phyloP scores from a whole-genome alignment of 64 coral and sea anemone genomes.

The Orbicella faveolata region DNA sequence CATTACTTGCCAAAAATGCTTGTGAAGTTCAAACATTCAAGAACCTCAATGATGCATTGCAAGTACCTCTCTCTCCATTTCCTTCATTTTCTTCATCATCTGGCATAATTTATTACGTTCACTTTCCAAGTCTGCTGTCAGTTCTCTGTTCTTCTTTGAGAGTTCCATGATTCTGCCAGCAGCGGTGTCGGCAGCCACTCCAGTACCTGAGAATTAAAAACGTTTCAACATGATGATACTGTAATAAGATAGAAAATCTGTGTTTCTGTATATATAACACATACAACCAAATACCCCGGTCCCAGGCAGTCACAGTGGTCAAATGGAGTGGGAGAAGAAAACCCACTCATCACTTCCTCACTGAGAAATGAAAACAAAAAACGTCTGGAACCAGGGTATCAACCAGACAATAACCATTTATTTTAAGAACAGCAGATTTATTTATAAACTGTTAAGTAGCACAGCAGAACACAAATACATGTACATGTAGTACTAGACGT shows the following conservation, averaged over 20 bases:
- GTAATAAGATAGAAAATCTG: not conserved
- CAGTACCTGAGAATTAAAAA: constrained; percentile 38
- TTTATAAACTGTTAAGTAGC: no score
- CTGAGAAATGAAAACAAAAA: not conserved
- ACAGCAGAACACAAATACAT: no score
- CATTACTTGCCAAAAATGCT: no score
- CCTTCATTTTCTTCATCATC: constrained; percentile 44
- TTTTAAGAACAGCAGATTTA: no score
- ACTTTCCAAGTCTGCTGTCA: constrained; percentile 58
- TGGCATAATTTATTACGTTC: constrained; percentile 58
- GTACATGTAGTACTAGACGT: no score
- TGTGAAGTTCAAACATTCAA: no score
- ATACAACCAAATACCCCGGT: not conserved
- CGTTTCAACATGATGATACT: not conserved
- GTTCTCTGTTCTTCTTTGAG: constrained; percentile 64
- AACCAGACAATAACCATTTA: no score
- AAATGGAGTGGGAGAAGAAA: no score
- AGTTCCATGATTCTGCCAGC: constrained; percentile 70
- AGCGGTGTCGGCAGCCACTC: constrained; percentile 65
- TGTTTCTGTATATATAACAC: no score
- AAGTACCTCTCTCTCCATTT: constrained; percentile 62
- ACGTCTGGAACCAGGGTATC: no score
- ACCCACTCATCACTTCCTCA: not conserved
- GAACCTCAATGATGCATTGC: no score
- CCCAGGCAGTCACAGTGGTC: no score